Percentiles rank a stretch among this genome's conserved stretches.
Conservation (phyloP, 2,113 vertebrate genomes). For the Lucifuga dentata region DNA sequence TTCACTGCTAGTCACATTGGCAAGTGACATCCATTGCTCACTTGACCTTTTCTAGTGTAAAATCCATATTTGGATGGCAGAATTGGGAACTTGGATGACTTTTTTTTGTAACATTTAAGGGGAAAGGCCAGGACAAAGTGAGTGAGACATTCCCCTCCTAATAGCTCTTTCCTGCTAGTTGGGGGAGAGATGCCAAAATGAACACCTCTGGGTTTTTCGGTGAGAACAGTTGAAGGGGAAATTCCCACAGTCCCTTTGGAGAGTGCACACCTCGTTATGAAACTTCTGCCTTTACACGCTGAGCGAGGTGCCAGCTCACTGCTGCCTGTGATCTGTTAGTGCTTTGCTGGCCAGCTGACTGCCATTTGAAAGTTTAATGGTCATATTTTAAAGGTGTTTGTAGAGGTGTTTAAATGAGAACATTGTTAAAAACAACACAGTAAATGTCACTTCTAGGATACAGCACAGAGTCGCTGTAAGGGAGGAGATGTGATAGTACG, state of each 20-base stretch:
- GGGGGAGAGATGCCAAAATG: conserved; percentile 12
- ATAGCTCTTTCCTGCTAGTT: background rate
- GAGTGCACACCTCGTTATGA: background rate
- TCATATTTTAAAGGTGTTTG: background rate
- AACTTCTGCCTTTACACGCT: conserved; percentile 26
- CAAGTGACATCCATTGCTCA: background rate
- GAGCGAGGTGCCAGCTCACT: conserved; percentile 28
- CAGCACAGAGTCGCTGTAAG: too few species aligned
- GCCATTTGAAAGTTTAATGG: background rate
- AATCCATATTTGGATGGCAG: background rate
- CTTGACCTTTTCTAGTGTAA: background rate
- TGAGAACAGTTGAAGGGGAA: background rate
- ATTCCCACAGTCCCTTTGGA: conserved; percentile 58
- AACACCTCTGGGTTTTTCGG: conserved; percentile 34
- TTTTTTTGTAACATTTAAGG: too few species aligned
- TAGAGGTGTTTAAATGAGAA: conserved; percentile 1
- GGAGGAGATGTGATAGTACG: too few species aligned
- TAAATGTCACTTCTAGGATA: too few species aligned
- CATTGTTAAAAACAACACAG: background rate
- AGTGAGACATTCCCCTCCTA: background rate
- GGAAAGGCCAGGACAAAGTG: too few species aligned
- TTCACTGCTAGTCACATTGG: background rate
- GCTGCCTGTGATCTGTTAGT: too few species aligned
- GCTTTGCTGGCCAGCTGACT: conserved; percentile 7
- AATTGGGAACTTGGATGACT: too few species aligned